These are phyloP conservation scores for Fregata magnificens DNA, from an alignment of 2,113 vertebrate species.

Conservation along the genomic window DNA sequence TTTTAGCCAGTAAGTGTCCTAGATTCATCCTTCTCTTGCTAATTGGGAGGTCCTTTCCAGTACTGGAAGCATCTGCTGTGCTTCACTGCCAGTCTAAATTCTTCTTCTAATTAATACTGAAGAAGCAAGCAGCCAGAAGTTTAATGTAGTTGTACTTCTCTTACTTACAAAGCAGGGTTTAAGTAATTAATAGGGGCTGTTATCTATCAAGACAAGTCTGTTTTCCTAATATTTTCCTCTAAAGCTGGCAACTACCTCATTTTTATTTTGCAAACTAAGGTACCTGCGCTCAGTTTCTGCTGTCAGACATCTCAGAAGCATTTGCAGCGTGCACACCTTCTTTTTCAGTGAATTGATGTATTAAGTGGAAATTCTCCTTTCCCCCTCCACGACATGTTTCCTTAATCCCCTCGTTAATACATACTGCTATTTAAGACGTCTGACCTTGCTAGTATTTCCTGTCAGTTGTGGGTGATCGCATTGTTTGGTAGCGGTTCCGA, in stretches of 20 bases:
- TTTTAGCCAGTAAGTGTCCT: not conserved
- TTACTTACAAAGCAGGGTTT: not conserved
- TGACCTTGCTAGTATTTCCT: not conserved
- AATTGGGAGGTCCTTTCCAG: not conserved
- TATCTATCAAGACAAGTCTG: not conserved
- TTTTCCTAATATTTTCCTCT: not conserved
- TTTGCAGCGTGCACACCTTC: rapidly evolving
- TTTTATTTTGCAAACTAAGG: not conserved
- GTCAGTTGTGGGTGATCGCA: not conserved
- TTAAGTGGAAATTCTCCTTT: not conserved
- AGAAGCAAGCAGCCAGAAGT: not conserved
- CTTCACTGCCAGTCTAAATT: too few relatives aligned
- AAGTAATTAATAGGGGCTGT: not conserved
- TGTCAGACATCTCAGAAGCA: not conserved
- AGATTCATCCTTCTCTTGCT: too few relatives aligned
- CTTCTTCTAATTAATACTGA: not conserved
- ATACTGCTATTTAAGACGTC: rapidly evolving
- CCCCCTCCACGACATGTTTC: not conserved
- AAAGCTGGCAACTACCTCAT: not conserved
- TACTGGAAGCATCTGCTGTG: not conserved
- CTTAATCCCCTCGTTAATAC: not conserved
- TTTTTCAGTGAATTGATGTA: not conserved
- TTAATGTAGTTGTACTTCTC: not conserved
- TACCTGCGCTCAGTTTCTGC: not conserved
- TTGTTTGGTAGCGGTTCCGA: rapidly evolving